A percentile compares a stretch with the other conserved stretches of the same genome.
Conservation (phyloP, 2,113 vertebrate genomes). For the Pelecanoides urinatrix region DNA sequence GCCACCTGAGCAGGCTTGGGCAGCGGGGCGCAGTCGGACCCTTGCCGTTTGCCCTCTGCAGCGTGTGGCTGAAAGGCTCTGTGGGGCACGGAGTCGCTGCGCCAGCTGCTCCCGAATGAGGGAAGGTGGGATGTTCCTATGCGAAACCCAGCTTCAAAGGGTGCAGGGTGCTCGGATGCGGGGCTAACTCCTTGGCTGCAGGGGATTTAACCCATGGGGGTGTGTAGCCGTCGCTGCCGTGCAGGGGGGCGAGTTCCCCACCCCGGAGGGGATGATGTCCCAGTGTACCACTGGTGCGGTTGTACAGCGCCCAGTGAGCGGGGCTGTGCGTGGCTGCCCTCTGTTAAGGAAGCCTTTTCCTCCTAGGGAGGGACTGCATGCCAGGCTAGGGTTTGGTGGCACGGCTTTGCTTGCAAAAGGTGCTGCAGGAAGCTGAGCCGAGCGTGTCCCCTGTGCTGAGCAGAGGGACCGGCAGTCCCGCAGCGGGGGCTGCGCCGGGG, state of each 20-base stretch:
- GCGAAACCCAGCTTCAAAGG: not conserved
- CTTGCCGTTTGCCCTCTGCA: accelerated
- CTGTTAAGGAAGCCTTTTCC: not conserved
- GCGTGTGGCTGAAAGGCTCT: not conserved
- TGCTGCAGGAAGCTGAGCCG: accelerated
- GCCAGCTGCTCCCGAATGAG: not conserved
- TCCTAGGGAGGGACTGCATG: not conserved
- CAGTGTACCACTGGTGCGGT: accelerated
- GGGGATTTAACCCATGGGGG: not conserved
- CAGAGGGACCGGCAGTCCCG: accelerated
- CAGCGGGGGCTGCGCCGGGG: accelerated
- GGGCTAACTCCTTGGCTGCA: not conserved
- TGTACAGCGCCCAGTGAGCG: accelerated
- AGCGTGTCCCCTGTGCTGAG: not conserved
- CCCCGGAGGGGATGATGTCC: not conserved
- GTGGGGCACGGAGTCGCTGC: not conserved
- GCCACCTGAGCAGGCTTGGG: not conserved
- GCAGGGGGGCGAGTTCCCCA: not conserved
- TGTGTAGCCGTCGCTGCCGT: accelerated
- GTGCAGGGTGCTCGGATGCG: accelerated
- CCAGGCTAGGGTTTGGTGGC: not conserved
- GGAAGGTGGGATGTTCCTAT: not conserved
- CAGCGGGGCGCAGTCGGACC: not conserved
- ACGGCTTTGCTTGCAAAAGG: not conserved
- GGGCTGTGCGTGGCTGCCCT: accelerated